phyloP scores from a whole-genome alignment of 2,888 invertebrate species.

The Temnothorax unifasciatus region DNA sequence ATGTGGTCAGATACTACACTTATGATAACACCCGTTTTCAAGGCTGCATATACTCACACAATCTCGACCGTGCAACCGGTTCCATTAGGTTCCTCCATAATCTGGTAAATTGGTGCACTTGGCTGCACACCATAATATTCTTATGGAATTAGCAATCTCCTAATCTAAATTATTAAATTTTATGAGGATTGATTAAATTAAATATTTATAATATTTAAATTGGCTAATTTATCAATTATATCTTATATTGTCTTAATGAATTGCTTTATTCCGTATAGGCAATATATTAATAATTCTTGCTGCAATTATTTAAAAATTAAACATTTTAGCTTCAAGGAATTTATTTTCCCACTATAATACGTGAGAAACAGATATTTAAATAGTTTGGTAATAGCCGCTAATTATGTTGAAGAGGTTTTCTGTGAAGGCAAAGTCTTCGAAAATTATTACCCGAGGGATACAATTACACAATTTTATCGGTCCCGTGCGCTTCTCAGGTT shows the following conservation, averaged over 20 bases:
- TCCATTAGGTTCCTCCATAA: slow-evolving; percentile 65
- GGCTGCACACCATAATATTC: not conserved
- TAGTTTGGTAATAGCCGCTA: not conserved
- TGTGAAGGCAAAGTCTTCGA: not conserved
- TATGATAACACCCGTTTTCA: slow-evolving; percentile 75
- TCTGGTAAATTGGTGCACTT: slow-evolving; percentile 35
- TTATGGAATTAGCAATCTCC: slow-evolving; percentile 13
- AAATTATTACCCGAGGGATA: slow-evolving; percentile 12
- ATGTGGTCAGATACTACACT: slow-evolving; percentile 61
- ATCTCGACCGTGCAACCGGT: slow-evolving; percentile 76
- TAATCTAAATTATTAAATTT: slow-evolving; percentile 21
- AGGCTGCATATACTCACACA: slow-evolving; percentile 74
- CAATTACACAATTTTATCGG: slow-evolving; percentile 37
- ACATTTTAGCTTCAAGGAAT: not conserved
- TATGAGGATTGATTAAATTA: not conserved
- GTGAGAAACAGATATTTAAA: not conserved
- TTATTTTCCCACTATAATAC: not conserved
- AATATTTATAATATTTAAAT: not conserved
- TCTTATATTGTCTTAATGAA: not conserved
- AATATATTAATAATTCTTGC: slow-evolving; percentile 1
- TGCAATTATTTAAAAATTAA: not conserved
- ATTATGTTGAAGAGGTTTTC: slow-evolving; percentile 20
- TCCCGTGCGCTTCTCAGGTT: not conserved
- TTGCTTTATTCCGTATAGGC: not conserved
- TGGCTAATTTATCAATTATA: not conserved